These are phyloP conservation scores for Drosophila greeni DNA, from an alignment of 2,888 invertebrate genomes.

Conservation along the genomic window DNA sequence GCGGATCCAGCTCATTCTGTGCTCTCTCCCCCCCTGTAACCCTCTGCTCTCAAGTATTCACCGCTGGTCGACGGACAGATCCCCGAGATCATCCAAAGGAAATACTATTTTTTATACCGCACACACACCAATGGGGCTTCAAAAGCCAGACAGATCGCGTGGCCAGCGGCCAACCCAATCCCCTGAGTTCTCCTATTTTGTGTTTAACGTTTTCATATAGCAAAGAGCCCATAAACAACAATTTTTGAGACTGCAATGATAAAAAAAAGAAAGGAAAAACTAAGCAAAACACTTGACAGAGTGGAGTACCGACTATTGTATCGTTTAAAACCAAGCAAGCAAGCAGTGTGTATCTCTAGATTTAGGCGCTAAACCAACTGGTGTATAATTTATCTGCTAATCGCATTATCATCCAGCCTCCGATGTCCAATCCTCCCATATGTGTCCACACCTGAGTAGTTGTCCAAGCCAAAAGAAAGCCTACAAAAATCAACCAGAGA, in stretches of 20 bases:
- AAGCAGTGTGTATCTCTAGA: conserved; percentile 24
- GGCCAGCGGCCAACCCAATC: conserved; percentile 17
- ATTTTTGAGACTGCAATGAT: conserved; percentile 72
- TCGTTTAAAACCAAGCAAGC: conserved; percentile 34
- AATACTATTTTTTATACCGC: conserved; percentile 42
- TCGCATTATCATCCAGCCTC: conserved; percentile 24
- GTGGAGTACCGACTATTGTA: conserved; percentile 23
- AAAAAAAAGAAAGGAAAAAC: conserved; percentile 9
- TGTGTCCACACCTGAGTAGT: conserved; percentile 15
- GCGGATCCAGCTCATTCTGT: conserved; percentile 4
- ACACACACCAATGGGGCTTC: conserved; percentile 32
- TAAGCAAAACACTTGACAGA: conserved; percentile 25
- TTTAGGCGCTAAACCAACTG: conserved; percentile 47
- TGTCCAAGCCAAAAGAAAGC: conserved; percentile 53
- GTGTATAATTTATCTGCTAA: conserved; percentile 39
- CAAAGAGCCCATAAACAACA: conserved; percentile 66
- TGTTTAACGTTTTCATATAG: conserved; percentile 31
- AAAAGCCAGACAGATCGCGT: conserved; percentile 21
- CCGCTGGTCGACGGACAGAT: conserved; percentile 28
- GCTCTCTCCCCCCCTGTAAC: conserved; percentile 10
- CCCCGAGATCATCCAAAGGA: conserved; percentile 31
- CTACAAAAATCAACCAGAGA: conserved; percentile 28
- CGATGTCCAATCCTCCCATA: conserved; percentile 5
- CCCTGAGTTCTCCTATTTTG: conserved; percentile 16
- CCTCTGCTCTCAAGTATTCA: conserved; percentile 47